Percentiles rank a stretch among this genome's conserved stretches.
Conservation (phyloP, 2,113 vertebrate genomes). For the Fregetta grallaria region DNA sequence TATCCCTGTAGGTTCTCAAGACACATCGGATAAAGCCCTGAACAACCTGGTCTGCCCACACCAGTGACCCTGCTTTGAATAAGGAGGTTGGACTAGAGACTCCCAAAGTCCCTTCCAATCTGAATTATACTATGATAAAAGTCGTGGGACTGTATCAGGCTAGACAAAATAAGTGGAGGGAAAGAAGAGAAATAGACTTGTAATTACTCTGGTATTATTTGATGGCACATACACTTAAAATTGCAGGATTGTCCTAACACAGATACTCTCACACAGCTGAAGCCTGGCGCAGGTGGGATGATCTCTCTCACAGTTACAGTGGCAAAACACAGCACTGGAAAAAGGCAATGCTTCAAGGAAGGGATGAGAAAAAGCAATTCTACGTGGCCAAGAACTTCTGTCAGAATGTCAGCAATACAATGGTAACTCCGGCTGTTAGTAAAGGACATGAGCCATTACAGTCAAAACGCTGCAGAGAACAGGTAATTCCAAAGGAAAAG, state of each 20-base stretch:
- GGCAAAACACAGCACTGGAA: neutral
- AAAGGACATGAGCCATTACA: neutral
- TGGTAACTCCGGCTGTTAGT: neutral
- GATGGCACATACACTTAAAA: neutral
- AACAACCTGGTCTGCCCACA: neutral
- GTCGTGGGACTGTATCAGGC: neutral
- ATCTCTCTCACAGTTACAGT: neutral
- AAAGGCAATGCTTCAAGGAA: neutral
- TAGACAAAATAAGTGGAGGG: neutral
- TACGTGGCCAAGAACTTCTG: neutral
- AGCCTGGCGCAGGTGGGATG: neutral
- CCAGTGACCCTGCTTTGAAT: neutral
- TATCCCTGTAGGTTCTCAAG: neutral
- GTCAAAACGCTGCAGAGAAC: neutral
- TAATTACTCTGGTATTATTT: neutral
- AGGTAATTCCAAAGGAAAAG: neutral
- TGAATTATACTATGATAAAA: neutral
- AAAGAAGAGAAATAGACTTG: neutral
- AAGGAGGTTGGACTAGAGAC: neutral
- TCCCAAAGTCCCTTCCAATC: neutral
- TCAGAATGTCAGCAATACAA: neutral
- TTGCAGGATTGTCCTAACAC: neutral
- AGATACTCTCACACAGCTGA: neutral
- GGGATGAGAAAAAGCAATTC: neutral
- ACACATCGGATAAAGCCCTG: fast-evolving